Evolutionary conservation across 2,888 invertebrate genomes (phyloP), one percentile per base, ranked within the genome.

Genomic region (Thecophora atra): DNA sequence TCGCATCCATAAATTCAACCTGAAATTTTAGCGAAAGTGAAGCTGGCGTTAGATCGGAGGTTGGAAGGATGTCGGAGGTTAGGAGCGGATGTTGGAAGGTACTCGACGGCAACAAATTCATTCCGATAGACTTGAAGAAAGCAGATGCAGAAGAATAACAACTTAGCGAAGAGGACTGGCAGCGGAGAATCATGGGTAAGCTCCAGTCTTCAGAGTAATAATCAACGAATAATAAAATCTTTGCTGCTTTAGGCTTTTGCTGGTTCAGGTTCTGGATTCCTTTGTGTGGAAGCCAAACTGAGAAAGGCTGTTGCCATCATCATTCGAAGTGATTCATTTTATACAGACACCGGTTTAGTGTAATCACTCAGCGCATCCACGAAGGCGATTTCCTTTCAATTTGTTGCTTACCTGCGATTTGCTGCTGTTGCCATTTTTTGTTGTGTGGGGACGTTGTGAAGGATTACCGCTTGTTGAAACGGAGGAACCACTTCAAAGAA

Each of bases 401-500:
- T 26, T 17, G 44, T 42, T 54, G 15, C 21, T 30, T 71, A 30
- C 52, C 21, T 51, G n/a, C 8, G 26, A 4, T 54, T 19, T 13
- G 11, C 8, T 64, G 42, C 47, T 30, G 37, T 37, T 37, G 37
- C 37, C 7, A 37, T 11, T 56, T 19, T 68, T 68, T 56, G 42
- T n/a, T n/a, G n/a, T n/a, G n/a, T 52, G 62, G 56, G 26, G 64
- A 68, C 63, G 68, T 72, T 71, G 68, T 72, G 72, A 72, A 72
- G n/a, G n/a, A n/a, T n/a, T 69, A 30, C 64, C 68, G 63, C 56
- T 69, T 63, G 64, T 69, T 24, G 17, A 58, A 68, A 70, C 30
- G 21, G 17, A 37, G 56, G 17, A 60, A 44, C 37, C n/a, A 28
- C 19, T 26, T n/a, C 21, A 24, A 19, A 52, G 67, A 67, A 67